phyloP scores from a whole-genome alignment of 23 tunicate species.

The Ciona savignyi region DNA sequence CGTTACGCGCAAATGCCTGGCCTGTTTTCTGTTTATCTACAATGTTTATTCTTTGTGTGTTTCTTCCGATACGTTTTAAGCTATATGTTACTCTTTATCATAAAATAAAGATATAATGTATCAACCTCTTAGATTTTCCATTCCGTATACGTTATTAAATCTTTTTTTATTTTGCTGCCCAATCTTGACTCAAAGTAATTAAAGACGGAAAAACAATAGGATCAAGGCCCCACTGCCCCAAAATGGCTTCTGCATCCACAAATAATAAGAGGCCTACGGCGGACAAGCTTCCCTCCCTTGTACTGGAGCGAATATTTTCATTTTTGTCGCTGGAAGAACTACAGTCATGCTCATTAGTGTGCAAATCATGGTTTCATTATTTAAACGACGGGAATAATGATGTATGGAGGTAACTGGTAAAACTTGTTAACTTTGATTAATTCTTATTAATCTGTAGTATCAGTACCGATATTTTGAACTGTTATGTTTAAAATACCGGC shows the following conservation, averaged over 20 bases:
- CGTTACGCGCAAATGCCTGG: too few species aligned
- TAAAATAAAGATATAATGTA: too few species aligned
- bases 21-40: too few species aligned
- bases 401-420: conserved; percentile 53
- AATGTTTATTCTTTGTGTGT: too few species aligned
- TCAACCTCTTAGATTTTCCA: too few species aligned
- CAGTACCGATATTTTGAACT: too few species aligned
- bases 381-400: conserved; percentile 64
- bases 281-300: conserved; percentile 24
- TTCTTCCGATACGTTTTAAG: too few species aligned
- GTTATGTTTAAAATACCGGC: background rate
- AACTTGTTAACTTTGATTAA: too few species aligned
- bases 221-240: background rate
- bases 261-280: conserved; percentile 15
- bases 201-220: background rate
- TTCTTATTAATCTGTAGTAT: too few species aligned
- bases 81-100: too few species aligned
- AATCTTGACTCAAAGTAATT: background rate
- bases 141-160: background rate
- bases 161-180: background rate
- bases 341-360: conserved; percentile 57
- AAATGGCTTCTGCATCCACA: background rate
- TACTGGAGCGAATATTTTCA: conserved; percentile 46
- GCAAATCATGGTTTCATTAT: conserved; percentile 66
- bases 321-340: conserved; percentile 49